These are phyloP conservation scores for Urocolius indicus DNA, from an alignment of 2,113 vertebrate genomes.

Conservation along the genomic window DNA sequence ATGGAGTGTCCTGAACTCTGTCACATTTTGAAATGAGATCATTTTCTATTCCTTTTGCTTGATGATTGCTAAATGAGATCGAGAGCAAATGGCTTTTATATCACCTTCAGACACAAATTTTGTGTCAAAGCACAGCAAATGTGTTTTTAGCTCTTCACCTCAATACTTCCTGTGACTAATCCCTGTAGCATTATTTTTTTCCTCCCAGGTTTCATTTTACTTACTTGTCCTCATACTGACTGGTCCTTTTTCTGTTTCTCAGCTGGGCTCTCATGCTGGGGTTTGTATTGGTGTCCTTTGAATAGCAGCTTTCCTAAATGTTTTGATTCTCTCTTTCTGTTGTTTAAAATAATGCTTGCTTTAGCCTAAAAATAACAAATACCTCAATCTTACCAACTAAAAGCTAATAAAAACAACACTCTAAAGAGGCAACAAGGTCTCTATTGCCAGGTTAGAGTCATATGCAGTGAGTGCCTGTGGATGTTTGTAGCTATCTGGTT, in stretches of 20 bases:
- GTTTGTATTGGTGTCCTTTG: not conserved
- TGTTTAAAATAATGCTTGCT: not conserved
- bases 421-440: not conserved
- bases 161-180: conserved; percentile 9
- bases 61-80: not conserved
- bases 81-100: conserved; percentile 5
- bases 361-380: not conserved
- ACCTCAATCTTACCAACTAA: not conserved
- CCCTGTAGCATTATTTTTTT: not conserved
- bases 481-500: not conserved
- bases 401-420: not conserved
- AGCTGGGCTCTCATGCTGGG: not conserved
- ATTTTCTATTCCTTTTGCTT: not conserved
- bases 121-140: not conserved
- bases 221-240: not conserved
- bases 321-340: not conserved
- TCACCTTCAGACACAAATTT: conserved; percentile 15
- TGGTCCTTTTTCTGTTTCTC: not conserved
- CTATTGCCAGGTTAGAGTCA: not conserved
- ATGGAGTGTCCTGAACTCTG: not conserved
- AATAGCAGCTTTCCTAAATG: not conserved
- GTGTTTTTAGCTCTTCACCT: conserved; percentile 4
- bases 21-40: conserved; percentile 5
- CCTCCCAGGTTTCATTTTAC: not conserved
- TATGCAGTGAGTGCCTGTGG: not conserved